Percentiles rank a stretch among this genome's conserved stretches.
These are phyloP conservation scores for Zalophus californianus DNA, from an alignment of 2,797 vertebrate species.

Conservation along the genomic window DNA sequence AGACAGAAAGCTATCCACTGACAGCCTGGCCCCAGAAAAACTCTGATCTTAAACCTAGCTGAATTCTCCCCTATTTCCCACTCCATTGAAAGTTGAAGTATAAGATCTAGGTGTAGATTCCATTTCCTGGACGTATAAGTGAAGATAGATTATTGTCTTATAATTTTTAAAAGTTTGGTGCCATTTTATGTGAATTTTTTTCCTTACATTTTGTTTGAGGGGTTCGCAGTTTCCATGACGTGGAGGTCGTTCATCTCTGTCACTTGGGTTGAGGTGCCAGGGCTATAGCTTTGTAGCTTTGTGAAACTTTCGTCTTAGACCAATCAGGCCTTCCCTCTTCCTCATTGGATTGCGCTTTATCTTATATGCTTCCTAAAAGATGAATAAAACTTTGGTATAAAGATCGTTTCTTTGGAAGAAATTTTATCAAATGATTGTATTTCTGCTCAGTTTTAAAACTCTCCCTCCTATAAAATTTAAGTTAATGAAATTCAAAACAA, in stretches of 20 bases:
- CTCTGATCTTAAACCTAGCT: not conserved
- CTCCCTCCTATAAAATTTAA: constrained; percentile 4
- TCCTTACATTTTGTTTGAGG: not conserved
- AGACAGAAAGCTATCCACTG: not conserved
- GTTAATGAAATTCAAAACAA: constrained; percentile 18
- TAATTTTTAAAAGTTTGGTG: not conserved
- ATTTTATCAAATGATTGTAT: not conserved
- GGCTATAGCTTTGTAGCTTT: not conserved
- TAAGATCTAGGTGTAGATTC: not conserved
- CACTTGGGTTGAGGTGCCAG: not conserved
- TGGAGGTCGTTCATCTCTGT: not conserved
- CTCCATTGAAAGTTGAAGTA: not conserved
- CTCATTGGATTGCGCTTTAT: not conserved
- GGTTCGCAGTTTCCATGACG: not conserved
- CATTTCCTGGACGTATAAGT: constrained; percentile 3
- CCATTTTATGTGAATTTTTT: not conserved
- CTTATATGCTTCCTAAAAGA: not conserved
- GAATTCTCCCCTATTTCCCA: not conserved
- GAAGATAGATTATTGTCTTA: not conserved
- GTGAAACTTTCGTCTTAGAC: not conserved
- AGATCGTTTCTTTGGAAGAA: constrained; percentile 17
- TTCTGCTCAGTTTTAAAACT: constrained; percentile 1
- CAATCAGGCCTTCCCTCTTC: not conserved
- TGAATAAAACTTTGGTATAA: not conserved
- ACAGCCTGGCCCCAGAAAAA: not conserved